A percentile compares a stretch with the other conserved stretches of the same genome.
These are phyloP conservation scores for Stylophora pistillata DNA, from an alignment of 64 coral and sea anemone species.

Conservation along the genomic window DNA sequence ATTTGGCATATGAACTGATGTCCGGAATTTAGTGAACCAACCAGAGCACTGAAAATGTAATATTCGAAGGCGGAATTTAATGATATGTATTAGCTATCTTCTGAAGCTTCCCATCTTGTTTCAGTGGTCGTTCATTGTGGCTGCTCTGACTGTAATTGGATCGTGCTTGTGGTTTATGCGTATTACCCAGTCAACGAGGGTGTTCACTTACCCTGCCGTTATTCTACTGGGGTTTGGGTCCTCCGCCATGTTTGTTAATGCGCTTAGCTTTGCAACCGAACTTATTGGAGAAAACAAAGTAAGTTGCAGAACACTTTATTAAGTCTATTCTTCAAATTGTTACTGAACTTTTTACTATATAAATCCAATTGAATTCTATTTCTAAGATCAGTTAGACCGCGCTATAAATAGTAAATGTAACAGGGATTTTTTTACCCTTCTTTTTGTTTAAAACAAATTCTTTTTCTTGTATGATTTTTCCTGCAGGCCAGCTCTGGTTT, in stretches of 20 bases:
- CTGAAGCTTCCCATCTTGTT: not conserved
- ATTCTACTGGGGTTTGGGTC: not conserved
- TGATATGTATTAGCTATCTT: too few relatives aligned
- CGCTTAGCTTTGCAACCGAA: not conserved
- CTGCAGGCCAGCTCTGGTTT: not conserved
- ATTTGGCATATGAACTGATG: too few relatives aligned
- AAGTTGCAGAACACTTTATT: not conserved
- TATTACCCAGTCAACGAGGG: not conserved
- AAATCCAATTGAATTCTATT: not conserved
- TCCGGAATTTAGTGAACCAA: too few relatives aligned
- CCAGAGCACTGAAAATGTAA: too few relatives aligned
- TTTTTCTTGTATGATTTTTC: too few relatives aligned
- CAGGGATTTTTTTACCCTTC: not conserved
- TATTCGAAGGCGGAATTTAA: too few relatives aligned
- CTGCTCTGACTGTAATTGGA: not conserved
- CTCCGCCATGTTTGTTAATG: not conserved
- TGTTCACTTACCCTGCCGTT: not conserved
- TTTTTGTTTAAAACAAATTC: not conserved
- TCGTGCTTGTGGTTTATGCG: not conserved
- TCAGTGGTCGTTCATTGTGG: not conserved
- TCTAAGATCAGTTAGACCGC: too few relatives aligned
- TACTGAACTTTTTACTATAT: not conserved
- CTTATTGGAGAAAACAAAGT: conserved; percentile 11
- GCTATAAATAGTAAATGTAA: too few relatives aligned
- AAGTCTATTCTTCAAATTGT: not conserved